Base-by-base conservation (phyloP, 2,113 vertebrate genomes). In the Ancistrus triradiatus region DNA sequence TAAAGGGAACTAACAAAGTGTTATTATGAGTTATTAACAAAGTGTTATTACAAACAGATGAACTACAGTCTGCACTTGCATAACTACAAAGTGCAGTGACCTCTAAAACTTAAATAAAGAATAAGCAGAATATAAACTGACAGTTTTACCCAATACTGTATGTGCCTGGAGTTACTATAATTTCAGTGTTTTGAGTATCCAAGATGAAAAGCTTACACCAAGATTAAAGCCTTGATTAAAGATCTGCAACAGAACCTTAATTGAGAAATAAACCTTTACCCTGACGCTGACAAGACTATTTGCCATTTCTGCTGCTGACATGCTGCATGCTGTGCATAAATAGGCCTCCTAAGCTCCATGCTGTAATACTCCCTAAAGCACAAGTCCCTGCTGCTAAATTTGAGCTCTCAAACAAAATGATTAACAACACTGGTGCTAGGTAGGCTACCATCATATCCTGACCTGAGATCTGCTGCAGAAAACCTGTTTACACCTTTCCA, bases 201-300 rank as follows among this genome's bases (percentile, higher is more conserved):
- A 55, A 38, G 31, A 9, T 35, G 18, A 35, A 24, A 22, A 50
- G 47, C 21, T 50, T 27, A 8, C 2, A 6, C 22, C 4, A n/a
- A 27, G 47, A 28, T 38, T 38, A 6, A 7, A 38, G 35, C 13
- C 35, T 57, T 40, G 35, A 57, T 57, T 40, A 40, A 22, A 38
- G 35, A 19, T 37, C 21, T 40, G 35, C 35, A 57, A 6, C 59
- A 11, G 51, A 59, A 38, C 38, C 22, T 78, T 69, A 63, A 37
- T 37, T 37, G 35, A 37, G 35, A 37, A 37, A 37, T 37, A 37
- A 37, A 37, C 35, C 35, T 37, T 37, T 37, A 37, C 35, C 35
- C 35, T 37, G 35, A 37, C 14, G 14, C 35, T 37, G 35, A 37
- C 68, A 52, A 70, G 58, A 67, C 35, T 63, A 60, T 69, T 63